Evolutionary conservation across 2,888 invertebrate species (phyloP), one percentile per base, ranked within the genome.

Genomic region (Drosophila borborema): DNA sequence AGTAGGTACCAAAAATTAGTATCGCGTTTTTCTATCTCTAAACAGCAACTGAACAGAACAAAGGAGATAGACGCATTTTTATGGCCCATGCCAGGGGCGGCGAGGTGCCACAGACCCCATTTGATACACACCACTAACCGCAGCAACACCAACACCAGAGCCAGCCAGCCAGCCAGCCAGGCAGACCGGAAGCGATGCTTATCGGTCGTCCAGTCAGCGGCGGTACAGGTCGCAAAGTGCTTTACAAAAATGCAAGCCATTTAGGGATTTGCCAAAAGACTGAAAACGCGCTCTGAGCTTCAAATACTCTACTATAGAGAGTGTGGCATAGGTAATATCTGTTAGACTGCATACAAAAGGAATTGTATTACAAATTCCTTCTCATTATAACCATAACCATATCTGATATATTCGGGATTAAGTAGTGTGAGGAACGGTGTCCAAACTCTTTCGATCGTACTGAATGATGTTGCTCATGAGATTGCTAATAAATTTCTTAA

Each of bases 121-220:
- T 90, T 91, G 91, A 86, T 85, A 91, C 91, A 91, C 90, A 84
- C 91, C 89, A 91, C 90, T 91, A 91, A 85, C 81, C 87, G 76
- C 77, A 72, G 76, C 76, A 71, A 51, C 68, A 68, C 20, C 66
- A 72, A 5, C 74, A 55, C 28, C 49, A 41, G 20, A 54, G 54
- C 38, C 54, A 54, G 14, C 23, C 38, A 54, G 54, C 38, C 54
- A 54, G 14, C 23, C 38, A 54, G 18, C 31, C 45, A 62, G 71
- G 54, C 66, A 75, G 70, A 88, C 86, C 86, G 86, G 86, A 86
- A 86, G 86, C 89, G 89, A 86, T 86, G 86, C 86, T 86, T 86
- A 86, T 86, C 86, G 77, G 68, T 20, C 79, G 71, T 53, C 68
- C 73, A 43, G 56, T 65, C 36, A n/a, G 28, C 58, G 48, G 45